A percentile compares a stretch with the other conserved stretches of the same genome.
These are phyloP conservation scores for Apodemus speciosus DNA, from an alignment of 2,113 vertebrate genomes.

Conservation along the genomic window DNA sequence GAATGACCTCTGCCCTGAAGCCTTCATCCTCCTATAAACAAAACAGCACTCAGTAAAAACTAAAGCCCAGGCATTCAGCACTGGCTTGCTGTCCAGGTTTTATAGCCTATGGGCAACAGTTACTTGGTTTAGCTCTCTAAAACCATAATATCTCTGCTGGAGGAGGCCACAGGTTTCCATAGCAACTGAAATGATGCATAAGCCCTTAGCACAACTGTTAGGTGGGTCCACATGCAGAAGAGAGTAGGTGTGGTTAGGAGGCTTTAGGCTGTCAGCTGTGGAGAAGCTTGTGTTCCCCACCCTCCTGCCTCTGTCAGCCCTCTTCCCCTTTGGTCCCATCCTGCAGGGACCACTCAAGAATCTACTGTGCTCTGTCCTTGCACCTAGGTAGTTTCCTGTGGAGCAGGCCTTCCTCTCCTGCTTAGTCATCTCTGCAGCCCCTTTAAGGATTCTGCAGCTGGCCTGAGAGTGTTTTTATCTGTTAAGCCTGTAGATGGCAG, in stretches of 20 bases:
- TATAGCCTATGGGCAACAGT: not conserved
- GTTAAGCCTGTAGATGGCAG: fast-evolving
- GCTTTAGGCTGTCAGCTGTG: not conserved
- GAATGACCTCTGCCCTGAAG: not conserved
- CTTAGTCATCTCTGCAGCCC: not conserved
- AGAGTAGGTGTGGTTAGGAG: not conserved
- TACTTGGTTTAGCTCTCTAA: not conserved
- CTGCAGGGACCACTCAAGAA: not conserved
- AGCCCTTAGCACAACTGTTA: not conserved
- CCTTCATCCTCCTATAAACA: not conserved
- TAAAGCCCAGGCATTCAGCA: not conserved
- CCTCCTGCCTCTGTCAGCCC: not conserved
- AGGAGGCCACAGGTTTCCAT: constrained; percentile 68
- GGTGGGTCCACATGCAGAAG: not conserved
- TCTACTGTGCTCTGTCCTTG: not conserved
- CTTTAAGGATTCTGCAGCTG: not conserved
- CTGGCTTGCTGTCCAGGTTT: constrained; percentile 36
- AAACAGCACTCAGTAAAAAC: not conserved
- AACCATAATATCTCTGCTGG: not conserved
- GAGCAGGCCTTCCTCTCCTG: not conserved
- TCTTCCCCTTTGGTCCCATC: not conserved
- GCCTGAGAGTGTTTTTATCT: not conserved
- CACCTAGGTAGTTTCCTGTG: fast-evolving
- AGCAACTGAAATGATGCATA: constrained; percentile 60
- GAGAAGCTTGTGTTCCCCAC: not conserved